Evolutionary conservation across 2,797 vertebrate species (phyloP).

Genomic region (Coranthus polyacanthus): DNA sequence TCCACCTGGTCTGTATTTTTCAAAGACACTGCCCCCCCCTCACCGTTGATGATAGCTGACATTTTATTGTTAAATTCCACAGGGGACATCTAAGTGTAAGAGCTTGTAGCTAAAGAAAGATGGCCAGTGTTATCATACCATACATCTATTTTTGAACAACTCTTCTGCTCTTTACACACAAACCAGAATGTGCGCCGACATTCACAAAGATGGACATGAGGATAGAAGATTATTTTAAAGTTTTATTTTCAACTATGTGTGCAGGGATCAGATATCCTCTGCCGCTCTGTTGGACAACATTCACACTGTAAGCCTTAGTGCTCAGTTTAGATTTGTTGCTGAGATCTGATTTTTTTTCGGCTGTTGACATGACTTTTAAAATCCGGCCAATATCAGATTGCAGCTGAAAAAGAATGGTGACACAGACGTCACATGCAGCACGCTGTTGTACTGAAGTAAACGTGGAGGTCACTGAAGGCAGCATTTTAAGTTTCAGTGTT

Average conservation of each 20-base stretch:
- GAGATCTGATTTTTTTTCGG: not conserved
- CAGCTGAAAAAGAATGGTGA: too few relatives aligned
- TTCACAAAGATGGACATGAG: not conserved
- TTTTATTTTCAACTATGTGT: not conserved
- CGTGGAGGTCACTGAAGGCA: too few relatives aligned
- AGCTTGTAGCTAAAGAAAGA: slow-evolving; percentile 14
- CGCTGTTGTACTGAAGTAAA: too few relatives aligned
- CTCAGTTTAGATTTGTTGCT: too few relatives aligned
- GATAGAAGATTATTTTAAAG: slow-evolving; percentile 5
- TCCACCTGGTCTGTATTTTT: slow-evolving; percentile 10
- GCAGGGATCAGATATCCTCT: not conserved
- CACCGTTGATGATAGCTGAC: slow-evolving; percentile 1
- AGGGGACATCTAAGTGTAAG: not conserved
- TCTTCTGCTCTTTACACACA: slow-evolving; percentile 11
- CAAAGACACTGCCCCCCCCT: not conserved
- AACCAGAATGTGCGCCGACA: not conserved
- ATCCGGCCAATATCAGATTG: too few relatives aligned
- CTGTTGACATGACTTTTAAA: not conserved
- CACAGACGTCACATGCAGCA: too few relatives aligned
- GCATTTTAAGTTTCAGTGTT: too few relatives aligned
- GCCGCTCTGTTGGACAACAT: not conserved
- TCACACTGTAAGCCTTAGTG: too few relatives aligned
- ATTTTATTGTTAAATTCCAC: slow-evolving; percentile 40
- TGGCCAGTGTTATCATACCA: not conserved
- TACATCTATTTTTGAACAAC: slow-evolving; percentile 21